phyloP scores from a whole-genome alignment of 2,888 invertebrate genomes.

The Epistrophella euchroma region DNA sequence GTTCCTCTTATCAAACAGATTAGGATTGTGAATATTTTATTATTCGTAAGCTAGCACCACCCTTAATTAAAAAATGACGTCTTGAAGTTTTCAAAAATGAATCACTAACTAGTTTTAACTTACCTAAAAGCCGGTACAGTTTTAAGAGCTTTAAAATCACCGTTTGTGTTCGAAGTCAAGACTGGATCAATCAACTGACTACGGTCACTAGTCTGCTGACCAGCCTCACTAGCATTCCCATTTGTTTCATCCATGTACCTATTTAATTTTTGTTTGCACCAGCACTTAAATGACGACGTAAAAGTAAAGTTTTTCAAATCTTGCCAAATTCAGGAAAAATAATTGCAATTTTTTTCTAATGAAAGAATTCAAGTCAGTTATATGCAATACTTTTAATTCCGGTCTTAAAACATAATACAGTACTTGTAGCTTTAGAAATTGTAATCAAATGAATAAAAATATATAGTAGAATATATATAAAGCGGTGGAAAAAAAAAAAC shows the following conservation, averaged over 20 bases:
- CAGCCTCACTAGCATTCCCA: conserved; percentile 62
- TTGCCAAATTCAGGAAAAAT: neutral
- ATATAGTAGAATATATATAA: neutral
- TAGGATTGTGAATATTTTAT: neutral
- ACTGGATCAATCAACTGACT: conserved; percentile 81
- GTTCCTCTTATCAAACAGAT: conserved; percentile 5
- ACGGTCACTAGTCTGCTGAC: conserved; percentile 77
- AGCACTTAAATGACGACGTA: conserved; percentile 77
- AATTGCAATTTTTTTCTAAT: neutral
- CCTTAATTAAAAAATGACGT: neutral
- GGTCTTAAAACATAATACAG: neutral
- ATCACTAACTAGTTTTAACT: conserved; percentile 27
- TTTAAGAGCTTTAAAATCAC: conserved; percentile 80
- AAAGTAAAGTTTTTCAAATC: neutral
- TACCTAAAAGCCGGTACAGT: conserved; percentile 82
- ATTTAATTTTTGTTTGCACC: conserved; percentile 66
- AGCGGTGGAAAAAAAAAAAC: neutral
- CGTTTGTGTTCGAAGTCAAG: conserved; percentile 79
- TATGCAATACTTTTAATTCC: neutral
- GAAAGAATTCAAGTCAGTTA: neutral
- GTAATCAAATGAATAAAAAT: neutral
- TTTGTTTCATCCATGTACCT: conserved; percentile 77
- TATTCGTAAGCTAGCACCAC: neutral
- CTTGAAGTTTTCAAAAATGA: neutral
- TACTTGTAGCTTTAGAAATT: neutral